These are phyloP conservation scores for Babyrousa celebensis DNA, from an alignment of 2,797 vertebrate species.

Conservation along the genomic window DNA sequence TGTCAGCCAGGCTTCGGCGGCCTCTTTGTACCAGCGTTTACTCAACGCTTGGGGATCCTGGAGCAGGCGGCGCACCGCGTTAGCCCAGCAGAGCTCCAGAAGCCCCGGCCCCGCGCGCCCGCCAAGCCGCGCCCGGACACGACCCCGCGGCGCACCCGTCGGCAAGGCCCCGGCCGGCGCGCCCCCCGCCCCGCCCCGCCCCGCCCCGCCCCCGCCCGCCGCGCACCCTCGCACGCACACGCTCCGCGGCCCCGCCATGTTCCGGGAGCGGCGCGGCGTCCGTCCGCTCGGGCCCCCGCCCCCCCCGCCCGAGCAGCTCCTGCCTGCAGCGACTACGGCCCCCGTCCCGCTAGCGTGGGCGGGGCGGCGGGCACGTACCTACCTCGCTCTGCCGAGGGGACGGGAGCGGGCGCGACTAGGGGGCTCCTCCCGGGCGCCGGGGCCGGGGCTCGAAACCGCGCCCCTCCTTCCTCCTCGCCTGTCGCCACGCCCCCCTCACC, in stretches of 20 bases:
- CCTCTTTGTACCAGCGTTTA: constrained; percentile 74
- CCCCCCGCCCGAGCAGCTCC: constrained; percentile 36
- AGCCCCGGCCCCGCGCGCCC: constrained; percentile 13
- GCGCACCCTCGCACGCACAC: constrained; percentile 71
- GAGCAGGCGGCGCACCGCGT: constrained; percentile 58
- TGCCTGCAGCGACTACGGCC: constrained; percentile 9
- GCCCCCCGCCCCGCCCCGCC: constrained; percentile 46
- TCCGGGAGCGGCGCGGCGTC: constrained; percentile 69
- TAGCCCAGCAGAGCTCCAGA: background rate
- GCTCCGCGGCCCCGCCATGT: constrained; percentile 85
- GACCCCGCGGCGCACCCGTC: background rate
- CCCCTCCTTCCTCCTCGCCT: constrained; percentile 84
- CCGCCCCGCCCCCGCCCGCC: constrained; percentile 69
- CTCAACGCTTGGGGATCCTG: constrained; percentile 72
- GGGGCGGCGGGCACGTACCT: constrained; percentile 37
- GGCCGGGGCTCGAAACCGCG: constrained; percentile 79
- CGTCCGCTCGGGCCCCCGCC: constrained; percentile 6
- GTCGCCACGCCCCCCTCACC: constrained; percentile 84
- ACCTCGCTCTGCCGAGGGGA: constrained; percentile 66
- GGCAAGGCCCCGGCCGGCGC: background rate
- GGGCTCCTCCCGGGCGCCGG: constrained; percentile 75
- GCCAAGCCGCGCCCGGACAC: background rate
- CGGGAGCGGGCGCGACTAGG: constrained; percentile 19
- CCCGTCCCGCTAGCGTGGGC: constrained; percentile 52
- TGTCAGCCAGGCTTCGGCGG: constrained; percentile 76